Evolutionary conservation across 2,888 invertebrate species (phyloP).

Genomic region (Drosophila emarginata): DNA sequence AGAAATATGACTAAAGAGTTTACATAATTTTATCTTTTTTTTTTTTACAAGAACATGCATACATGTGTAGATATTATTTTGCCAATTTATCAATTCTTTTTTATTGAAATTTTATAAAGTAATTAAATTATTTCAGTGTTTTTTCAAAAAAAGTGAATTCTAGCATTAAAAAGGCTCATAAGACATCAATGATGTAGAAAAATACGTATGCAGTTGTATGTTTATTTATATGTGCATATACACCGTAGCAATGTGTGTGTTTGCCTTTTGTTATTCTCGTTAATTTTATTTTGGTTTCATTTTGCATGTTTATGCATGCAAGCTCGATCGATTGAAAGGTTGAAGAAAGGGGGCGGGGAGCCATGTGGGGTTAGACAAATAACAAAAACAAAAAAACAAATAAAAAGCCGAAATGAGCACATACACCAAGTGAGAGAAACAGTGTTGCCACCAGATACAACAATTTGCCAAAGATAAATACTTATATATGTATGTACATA

Average conservation of each 20-base stretch:
- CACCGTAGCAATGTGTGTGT: conserved; percentile 50
- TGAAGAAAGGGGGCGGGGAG: conserved; percentile 16
- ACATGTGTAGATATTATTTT: no score
- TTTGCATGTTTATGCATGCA: conserved; percentile 71
- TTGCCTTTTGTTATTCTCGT: conserved; percentile 62
- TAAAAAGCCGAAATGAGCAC: conserved; percentile 15
- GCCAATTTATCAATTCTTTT: no score
- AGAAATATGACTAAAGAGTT: no score
- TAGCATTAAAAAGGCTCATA: conserved; percentile 1
- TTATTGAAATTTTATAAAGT: no score
- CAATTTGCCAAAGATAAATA: conserved; percentile 3
- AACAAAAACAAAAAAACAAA: conserved; percentile 20
- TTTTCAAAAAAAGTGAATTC: neutral
- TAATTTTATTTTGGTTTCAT: conserved; percentile 72
- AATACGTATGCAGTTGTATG: conserved; percentile 31
- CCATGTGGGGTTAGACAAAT: conserved; percentile 50
- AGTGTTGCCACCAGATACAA: conserved; percentile 36
- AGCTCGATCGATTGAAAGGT: conserved; percentile 66
- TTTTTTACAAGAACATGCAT: no score
- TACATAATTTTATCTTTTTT: no score
- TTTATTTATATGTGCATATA: conserved; percentile 63
- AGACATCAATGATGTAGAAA: conserved; percentile 28
- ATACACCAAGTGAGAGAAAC: conserved; percentile 19
- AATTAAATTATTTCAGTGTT: neutral
- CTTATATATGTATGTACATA: neutral